Evolutionary conservation across 2,113 vertebrate genomes (phyloP), one percentile per base, ranked within the genome.

Genomic region (Zosterops borbonicus): DNA sequence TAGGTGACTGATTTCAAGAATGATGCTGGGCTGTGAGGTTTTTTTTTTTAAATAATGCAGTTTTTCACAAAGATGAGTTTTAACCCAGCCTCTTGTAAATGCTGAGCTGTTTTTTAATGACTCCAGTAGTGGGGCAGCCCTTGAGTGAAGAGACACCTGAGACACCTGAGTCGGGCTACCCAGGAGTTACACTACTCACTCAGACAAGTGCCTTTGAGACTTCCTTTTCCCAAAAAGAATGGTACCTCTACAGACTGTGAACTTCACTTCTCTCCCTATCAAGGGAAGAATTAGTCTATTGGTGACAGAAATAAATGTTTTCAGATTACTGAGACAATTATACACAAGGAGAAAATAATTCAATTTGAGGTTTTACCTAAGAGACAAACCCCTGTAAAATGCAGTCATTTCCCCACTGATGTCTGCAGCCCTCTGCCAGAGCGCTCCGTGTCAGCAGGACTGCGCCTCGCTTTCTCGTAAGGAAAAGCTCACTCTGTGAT

Each of bases 301-400:
- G 22, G n/a, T 41, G 42, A 68, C 41, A 88, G 70, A 82, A 90
- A 70, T 41, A 75, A 87, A 76, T 70, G 44, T 75, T 93, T 85
- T 82, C n/a, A 60, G 63, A 68, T 83, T 73, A 85, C 59, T 31
- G 33, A 65, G 22, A 50, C 1, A 2, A 20, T 62, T 88, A 69
- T 28, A 90, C 2, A 3, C 59, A 65, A 69, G 71, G 25, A 80
- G 44, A 82, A 85, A 76, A 80, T 2, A 89, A 90, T 42, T 81
- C 11, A 58, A 22, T 93, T 11, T 68, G 52, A 76, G 44, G 63
- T 73, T 90, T 88, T 64, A 60, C 14, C 60, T 68, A 31, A 64
- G n/a, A 76, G 44, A 49, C 27, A 92, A 89, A 95, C 11, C 20
- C 23, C 31, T 16, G 62, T 73, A 75, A 74, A 47, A 14, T 9